Base-by-base conservation (phyloP, 2,888 invertebrate genomes). In the Iphiclides podalirius region DNA sequence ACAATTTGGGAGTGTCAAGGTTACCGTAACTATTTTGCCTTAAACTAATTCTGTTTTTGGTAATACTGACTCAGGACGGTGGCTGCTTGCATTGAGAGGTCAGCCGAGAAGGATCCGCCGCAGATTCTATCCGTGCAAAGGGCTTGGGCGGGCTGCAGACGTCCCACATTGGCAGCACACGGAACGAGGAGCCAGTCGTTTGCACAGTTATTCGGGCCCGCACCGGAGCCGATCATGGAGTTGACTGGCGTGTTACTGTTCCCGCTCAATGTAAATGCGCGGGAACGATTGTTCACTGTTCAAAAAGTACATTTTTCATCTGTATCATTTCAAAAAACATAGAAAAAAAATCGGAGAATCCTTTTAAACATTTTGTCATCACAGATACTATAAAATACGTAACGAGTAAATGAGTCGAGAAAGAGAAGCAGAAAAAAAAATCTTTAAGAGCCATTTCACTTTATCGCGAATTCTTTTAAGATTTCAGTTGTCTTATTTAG, bases 111-210 rank as follows among this genome's bases (percentile, higher is more conserved):
- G 0, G 94, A 93, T 1, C 95, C 95, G 0, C 96, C 96, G 63
- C 96, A 96, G 28, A 96, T 91, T 46, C 96, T 90, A 76, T 96
- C 96, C 1, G 94, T 93, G 63, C 94, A 95, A 0, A 91, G 61
- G 2, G 87, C 89, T 31, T 91, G 90, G 37, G 90, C 89, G 0
- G 91, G 91, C 26, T 90, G 90, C 17, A 81, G 67, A 48, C 92
- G 79, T 1, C 93, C 93, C 13, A 92, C 90, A 64, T 94, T 94
- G 14, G 90, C 86, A 0, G 94, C 94, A 68, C 96, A 95, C 0
- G 96, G 95, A 35, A 96, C 92, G 49, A 94, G 80, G 2, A 96
- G 77, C 93, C 95, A 96, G 72, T 96, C 96, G 39, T 92, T 91
- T 52, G 93, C 92, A 64, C 96, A 96, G 33, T 91, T 91, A 65